These are phyloP conservation scores for Darevskia nairensis DNA, from an alignment of 2,797 vertebrate genomes.

Conservation along the genomic window DNA sequence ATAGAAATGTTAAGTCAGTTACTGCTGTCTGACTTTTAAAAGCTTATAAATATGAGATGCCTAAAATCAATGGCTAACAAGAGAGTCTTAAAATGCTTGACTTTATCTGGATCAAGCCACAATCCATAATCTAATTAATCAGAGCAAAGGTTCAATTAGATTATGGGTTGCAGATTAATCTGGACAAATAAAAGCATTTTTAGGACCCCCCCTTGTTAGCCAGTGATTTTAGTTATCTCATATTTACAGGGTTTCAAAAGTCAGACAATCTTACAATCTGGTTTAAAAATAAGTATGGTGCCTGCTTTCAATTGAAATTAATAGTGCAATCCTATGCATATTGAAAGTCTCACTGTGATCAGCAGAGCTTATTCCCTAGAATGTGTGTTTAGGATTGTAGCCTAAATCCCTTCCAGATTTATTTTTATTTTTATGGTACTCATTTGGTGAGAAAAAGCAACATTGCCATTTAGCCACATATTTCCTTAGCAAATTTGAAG, in stretches of 20 bases:
- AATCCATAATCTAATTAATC: no score
- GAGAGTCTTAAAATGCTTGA: background rate
- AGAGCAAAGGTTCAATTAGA: no score
- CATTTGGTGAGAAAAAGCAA: slow-evolving; percentile 27
- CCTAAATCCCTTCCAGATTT: background rate
- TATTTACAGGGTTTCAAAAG: background rate
- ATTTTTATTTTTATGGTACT: slow-evolving; percentile 24
- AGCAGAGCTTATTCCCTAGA: background rate
- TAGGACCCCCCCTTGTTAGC: background rate
- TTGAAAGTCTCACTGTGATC: background rate
- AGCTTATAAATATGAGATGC: background rate
- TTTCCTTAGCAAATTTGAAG: slow-evolving; percentile 64
- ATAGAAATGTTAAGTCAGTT: background rate
- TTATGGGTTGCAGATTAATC: no score
- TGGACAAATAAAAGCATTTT: no score
- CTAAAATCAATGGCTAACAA: background rate
- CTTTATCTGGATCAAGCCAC: no score
- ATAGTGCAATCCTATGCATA: background rate
- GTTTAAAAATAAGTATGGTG: background rate
- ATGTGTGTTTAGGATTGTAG: background rate
- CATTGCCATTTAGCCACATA: slow-evolving; percentile 50
- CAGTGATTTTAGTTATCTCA: background rate
- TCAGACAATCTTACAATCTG: background rate
- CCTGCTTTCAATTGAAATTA: slow-evolving; percentile 27
- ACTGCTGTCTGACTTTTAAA: background rate